Base-by-base conservation (phyloP, 2,888 invertebrate genomes). In the Eristalis arbustorum region DNA sequence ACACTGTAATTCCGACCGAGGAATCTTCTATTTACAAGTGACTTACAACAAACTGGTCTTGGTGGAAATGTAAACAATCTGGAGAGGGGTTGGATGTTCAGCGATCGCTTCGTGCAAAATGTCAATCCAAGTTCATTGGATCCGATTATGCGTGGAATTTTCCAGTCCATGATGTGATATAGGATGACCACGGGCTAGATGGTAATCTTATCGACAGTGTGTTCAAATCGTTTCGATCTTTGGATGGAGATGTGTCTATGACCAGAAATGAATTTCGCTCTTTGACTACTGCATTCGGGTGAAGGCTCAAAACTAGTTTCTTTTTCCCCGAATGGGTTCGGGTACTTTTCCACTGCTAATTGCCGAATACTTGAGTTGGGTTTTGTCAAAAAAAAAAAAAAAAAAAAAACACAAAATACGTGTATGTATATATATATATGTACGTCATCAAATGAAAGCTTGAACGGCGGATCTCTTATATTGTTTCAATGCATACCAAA, bases 361-460 rank as follows among this genome's bases (percentile, higher is more conserved):
- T 69, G 49, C 63, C 22, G 56, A 69, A 61, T 40, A 40, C 6
- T 61, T 34, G 49, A 63, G 64, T 23, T 31, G 31, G 13, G 23
- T 13, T 25, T 71, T 42, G 61, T 25, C 34, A 62, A 77, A 68
- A 68, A 73, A 22, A 34, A 64, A 57, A 49, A 22, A 22, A 3
- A n/a, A 25, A 3, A n/a, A n/a, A n/a, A n/a, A n/a, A n/a, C n/a
- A n/a, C n/a, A n/a, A n/a, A n/a, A n/a, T n/a, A n/a, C n/a, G n/a
- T n/a, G n/a, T n/a, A n/a, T 31, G 5, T 31, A 31, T 6, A 31
- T 31, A 31, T 31, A 4, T 1, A 31, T 10, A 34, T 18, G 61
- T 63, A 71, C 84, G 81, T 75, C 69, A 79, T 67, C 74, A 80
- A 71, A 71, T 40, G 42, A 13, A 31, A 59, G 57, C 42, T 81